A percentile compares a stretch with the other conserved stretches of the same genome.
Evolutionary conservation across 2,797 vertebrate genomes (phyloP).

Genomic region (Podarcis lilfordi): DNA sequence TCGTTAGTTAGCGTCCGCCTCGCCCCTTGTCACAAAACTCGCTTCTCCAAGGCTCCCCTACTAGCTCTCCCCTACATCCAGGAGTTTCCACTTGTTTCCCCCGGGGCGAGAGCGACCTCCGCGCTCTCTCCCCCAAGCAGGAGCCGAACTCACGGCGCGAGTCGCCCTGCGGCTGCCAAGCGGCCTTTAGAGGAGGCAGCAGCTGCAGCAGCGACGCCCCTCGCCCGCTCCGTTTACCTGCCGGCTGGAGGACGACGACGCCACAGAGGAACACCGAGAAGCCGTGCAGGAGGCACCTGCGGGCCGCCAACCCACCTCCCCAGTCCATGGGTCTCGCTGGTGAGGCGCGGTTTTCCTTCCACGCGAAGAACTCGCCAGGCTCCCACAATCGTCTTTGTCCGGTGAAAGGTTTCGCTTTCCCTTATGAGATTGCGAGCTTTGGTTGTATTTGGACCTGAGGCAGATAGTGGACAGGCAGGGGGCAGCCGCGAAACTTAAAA

Average conservation of each 20-base stretch:
- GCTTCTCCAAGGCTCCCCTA: neutral
- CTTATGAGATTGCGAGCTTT: neutral
- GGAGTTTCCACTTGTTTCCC: accelerated
- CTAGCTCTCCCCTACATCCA: neutral
- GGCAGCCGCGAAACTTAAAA: no score
- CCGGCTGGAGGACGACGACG: neutral
- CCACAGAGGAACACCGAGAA: neutral
- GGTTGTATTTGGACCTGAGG: no score
- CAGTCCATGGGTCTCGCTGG: neutral
- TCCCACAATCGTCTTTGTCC: accelerated
- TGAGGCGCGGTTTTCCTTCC: neutral
- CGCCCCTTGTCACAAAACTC: neutral
- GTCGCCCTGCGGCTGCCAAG: no score
- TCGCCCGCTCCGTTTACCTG: neutral
- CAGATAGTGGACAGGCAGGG: no score
- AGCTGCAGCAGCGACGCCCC: neutral
- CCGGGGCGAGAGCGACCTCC: no score
- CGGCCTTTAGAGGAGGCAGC: no score
- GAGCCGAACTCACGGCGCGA: no score
- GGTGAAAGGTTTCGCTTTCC: neutral
- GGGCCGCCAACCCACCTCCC: no score
- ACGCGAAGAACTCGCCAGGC: accelerated
- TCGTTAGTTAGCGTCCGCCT: neutral
- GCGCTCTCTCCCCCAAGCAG: no score
- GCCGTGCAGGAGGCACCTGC: neutral